Evolutionary conservation across 2,888 invertebrate genomes (phyloP).

Genomic region (Cantharis lateralis): DNA sequence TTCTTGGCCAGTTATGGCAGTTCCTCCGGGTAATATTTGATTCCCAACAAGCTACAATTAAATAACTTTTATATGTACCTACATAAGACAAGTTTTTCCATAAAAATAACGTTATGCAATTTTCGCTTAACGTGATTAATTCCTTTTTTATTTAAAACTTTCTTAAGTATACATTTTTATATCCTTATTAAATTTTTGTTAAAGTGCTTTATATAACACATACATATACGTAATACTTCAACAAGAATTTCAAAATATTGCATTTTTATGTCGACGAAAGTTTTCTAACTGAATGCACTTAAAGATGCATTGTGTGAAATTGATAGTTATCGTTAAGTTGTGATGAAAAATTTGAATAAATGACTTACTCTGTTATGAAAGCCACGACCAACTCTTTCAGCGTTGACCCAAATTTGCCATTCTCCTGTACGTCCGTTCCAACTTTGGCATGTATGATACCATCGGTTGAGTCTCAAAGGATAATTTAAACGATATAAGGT

Average conservation of each 20-base stretch:
- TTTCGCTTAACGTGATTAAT: background rate
- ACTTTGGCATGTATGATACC: constrained; percentile 87
- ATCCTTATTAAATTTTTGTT: background rate
- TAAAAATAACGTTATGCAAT: background rate
- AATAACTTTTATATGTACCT: background rate
- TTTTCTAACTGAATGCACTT: background rate
- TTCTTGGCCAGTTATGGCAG: constrained; percentile 76
- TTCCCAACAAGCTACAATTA: constrained; percentile 73
- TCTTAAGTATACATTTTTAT: background rate
- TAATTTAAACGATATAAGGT: constrained; percentile 78
- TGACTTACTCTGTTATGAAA: constrained; percentile 83
- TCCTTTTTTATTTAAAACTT: background rate
- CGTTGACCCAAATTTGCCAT: constrained; percentile 89
- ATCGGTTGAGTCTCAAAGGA: constrained; percentile 69
- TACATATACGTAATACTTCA: background rate
- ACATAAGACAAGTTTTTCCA: background rate
- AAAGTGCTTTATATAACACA: background rate
- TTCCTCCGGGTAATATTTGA: constrained; percentile 74
- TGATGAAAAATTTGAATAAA: background rate
- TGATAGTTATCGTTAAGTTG: no score
- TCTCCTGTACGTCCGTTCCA: constrained; percentile 90
- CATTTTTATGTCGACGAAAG: background rate
- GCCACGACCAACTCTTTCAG: constrained; percentile 82
- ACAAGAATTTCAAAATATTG: background rate
- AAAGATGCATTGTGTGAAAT: background rate